Evolutionary conservation across 2,888 invertebrate species (phyloP).

Genomic region (Drosophila cyrtoloma): DNA sequence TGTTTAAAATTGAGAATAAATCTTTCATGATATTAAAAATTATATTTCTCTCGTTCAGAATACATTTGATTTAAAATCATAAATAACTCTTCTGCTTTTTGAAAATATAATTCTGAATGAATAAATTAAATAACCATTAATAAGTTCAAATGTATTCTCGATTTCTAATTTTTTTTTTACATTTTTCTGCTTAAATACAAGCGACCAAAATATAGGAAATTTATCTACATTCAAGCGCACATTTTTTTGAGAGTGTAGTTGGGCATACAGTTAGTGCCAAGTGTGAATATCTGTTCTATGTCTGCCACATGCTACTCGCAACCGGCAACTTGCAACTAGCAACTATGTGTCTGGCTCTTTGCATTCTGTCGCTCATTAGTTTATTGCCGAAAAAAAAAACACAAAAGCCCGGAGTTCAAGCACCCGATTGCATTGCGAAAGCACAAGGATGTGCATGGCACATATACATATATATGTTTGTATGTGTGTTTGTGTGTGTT

Average conservation of each 20-base stretch:
- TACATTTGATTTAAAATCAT: background rate
- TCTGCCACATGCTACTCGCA: conserved; percentile 17
- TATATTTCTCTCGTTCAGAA: background rate
- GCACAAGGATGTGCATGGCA: conserved; percentile 27
- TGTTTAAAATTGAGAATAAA: background rate
- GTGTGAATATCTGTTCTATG: conserved; percentile 64
- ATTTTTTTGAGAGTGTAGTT: conserved; percentile 13
- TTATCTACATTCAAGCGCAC: no score
- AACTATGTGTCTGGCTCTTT: conserved; percentile 56
- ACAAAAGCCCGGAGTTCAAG: conserved; percentile 66
- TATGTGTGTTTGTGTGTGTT: background rate
- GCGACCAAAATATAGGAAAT: background rate
- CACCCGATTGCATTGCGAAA: conserved; percentile 51
- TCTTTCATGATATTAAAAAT: background rate
- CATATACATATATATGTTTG: background rate
- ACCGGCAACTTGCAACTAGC: conserved; percentile 10
- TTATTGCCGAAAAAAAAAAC: conserved; percentile 76
- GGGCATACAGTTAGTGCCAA: conserved; percentile 55
- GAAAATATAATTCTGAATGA: background rate
- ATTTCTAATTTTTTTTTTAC: background rate
- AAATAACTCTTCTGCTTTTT: background rate
- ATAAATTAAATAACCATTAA: background rate
- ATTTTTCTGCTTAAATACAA: background rate
- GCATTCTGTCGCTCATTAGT: conserved; percentile 81
- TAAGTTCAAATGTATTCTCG: background rate